Percentiles rank a stretch among this genome's conserved stretches.
phyloP scores from a whole-genome alignment of 2,113 vertebrate genomes.

The Daboia siamensis region DNA sequence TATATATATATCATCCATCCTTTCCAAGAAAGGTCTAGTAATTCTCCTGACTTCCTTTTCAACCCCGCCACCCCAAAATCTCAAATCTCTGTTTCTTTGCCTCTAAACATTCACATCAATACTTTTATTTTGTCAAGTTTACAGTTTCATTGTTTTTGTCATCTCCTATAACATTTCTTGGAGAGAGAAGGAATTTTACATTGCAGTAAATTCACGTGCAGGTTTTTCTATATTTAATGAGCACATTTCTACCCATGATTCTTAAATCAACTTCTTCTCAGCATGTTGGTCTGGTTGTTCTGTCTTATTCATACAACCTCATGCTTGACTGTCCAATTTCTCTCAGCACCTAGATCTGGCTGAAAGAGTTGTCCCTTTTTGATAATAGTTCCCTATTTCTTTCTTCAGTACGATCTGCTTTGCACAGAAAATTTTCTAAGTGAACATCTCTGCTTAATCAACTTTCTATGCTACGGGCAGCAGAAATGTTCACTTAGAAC shows the following conservation, averaged over 20 bases:
- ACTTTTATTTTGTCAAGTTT: neutral
- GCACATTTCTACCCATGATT: neutral
- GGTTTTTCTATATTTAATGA: neutral
- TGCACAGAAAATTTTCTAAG: neutral
- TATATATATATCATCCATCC: neutral
- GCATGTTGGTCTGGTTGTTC: neutral
- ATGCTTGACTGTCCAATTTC: neutral
- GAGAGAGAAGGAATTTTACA: neutral
- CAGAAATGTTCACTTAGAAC: neutral
- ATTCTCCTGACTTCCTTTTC: neutral
- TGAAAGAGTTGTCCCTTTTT: neutral
- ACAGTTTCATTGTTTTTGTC: neutral
- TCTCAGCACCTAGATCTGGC: neutral
- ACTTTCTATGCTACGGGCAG: neutral
- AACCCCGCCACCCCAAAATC: neutral
- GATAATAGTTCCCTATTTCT: neutral
- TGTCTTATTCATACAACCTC: neutral
- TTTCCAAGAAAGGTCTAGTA: neutral
- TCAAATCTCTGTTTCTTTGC: neutral
- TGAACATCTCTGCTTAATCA: neutral
- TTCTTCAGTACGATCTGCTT: neutral
- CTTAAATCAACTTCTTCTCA: neutral
- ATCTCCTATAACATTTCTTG: neutral
- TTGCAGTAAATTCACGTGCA: neutral
- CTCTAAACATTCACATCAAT: neutral